A percentile compares a stretch with the other conserved stretches of the same genome.
Evolutionary conservation across 2,888 invertebrate species (phyloP).

Genomic region (Xestia sexstrigata): DNA sequence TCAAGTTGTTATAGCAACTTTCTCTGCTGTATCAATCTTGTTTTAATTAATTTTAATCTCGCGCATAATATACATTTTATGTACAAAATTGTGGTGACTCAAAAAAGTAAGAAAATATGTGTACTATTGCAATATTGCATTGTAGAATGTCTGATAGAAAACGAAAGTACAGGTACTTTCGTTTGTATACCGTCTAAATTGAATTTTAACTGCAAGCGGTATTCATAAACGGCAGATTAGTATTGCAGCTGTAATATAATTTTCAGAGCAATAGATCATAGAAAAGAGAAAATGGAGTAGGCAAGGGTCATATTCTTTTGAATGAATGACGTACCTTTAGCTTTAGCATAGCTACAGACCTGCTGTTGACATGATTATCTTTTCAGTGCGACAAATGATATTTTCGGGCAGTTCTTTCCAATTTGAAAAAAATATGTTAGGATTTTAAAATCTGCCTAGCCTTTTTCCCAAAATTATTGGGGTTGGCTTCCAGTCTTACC

Average conservation of each 20-base stretch:
- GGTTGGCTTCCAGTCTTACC: too few relatives aligned
- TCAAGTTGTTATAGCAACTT: conserved; percentile 17
- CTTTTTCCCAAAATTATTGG: too few relatives aligned
- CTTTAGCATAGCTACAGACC: too few relatives aligned
- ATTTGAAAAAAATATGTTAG: too few relatives aligned
- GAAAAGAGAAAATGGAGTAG: background rate
- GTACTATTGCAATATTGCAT: too few relatives aligned
- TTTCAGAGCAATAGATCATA: background rate
- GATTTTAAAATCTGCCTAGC: too few relatives aligned
- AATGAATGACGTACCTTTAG: too few relatives aligned
- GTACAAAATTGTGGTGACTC: conserved; percentile 10
- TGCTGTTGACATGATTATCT: too few relatives aligned
- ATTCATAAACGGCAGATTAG: background rate
- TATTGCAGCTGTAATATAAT: background rate
- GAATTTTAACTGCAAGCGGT: conserved; percentile 1
- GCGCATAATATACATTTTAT: background rate
- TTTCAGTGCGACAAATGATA: too few relatives aligned
- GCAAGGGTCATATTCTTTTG: background rate
- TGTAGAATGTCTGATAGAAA: conserved; percentile 18
- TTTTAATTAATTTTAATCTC: background rate
- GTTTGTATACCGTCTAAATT: background rate
- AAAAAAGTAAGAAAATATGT: conserved; percentile 2
- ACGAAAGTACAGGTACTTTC: conserved; percentile 2
- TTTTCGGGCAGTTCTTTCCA: too few relatives aligned
- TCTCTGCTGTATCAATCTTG: conserved; percentile 17